Evolutionary conservation across 2,797 vertebrate genomes (phyloP).

Genomic region (Fringilla coelebs): DNA sequence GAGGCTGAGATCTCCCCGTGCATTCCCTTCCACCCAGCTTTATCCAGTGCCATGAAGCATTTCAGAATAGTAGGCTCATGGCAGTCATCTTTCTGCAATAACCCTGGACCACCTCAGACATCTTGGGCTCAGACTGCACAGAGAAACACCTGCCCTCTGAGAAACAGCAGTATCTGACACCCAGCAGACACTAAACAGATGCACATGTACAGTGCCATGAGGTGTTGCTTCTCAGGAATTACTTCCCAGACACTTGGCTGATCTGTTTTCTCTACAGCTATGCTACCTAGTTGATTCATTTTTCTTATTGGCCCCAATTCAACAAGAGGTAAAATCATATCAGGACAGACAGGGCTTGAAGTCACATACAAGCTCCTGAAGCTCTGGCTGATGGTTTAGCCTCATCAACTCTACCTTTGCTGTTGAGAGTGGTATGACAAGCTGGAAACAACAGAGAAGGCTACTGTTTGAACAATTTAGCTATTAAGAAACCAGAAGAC

Average conservation of each 20-base stretch:
- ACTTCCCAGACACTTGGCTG: background rate
- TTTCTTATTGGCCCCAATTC: background rate
- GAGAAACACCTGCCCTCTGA: background rate
- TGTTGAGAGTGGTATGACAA: background rate
- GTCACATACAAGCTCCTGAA: background rate
- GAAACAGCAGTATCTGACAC: background rate
- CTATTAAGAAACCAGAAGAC: constrained; percentile 41
- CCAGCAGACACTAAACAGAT: background rate
- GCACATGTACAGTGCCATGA: background rate
- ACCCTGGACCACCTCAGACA: too few species aligned
- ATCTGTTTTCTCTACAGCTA: background rate
- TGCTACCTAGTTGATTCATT: background rate
- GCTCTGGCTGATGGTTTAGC: background rate
- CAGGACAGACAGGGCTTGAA: background rate
- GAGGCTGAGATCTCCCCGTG: background rate
- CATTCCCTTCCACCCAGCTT: background rate
- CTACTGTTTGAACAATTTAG: constrained; percentile 11
- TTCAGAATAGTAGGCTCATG: background rate
- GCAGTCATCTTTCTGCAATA: background rate
- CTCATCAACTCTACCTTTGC: background rate
- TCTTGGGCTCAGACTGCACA: too few species aligned
- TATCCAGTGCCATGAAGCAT: background rate
- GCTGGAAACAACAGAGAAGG: background rate
- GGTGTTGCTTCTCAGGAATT: background rate
- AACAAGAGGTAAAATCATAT: background rate